These are phyloP conservation scores for Gallinago solitaria DNA, from an alignment of 2,797 vertebrate species.

Conservation along the genomic window DNA sequence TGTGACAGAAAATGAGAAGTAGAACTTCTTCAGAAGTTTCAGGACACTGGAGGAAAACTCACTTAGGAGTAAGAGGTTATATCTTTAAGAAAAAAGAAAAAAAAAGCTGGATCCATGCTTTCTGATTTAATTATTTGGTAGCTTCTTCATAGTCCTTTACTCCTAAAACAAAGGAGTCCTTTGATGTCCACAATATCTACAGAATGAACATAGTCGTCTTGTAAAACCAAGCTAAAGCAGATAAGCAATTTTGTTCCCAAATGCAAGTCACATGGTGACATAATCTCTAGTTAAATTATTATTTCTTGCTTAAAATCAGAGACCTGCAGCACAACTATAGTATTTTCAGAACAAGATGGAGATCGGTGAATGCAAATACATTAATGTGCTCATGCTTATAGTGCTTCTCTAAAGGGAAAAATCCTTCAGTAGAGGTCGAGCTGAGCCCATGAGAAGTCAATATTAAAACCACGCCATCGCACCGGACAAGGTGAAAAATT, in stretches of 20 bases:
- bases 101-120: background rate
- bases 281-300: background rate
- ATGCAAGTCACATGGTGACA: background rate
- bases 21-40: background rate
- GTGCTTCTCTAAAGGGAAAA: background rate
- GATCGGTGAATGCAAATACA: background rate
- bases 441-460: background rate
- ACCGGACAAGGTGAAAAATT: conserved; percentile 9
- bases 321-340: background rate
- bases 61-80: background rate
- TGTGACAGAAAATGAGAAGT: background rate
- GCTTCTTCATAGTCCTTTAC: background rate
- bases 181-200: background rate
- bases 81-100: background rate
- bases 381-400: background rate
- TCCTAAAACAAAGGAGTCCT: background rate
- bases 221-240: background rate
- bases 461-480: background rate
- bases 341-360: background rate
- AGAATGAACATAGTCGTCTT: background rate
- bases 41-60: background rate
- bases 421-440: conserved; percentile 4
- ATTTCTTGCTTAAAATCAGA: conserved; percentile 17
- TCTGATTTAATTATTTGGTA: background rate
- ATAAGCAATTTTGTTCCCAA: background rate